Conservation (phyloP, 2,113 vertebrate species). For the Rhinogobius similis region DNA sequence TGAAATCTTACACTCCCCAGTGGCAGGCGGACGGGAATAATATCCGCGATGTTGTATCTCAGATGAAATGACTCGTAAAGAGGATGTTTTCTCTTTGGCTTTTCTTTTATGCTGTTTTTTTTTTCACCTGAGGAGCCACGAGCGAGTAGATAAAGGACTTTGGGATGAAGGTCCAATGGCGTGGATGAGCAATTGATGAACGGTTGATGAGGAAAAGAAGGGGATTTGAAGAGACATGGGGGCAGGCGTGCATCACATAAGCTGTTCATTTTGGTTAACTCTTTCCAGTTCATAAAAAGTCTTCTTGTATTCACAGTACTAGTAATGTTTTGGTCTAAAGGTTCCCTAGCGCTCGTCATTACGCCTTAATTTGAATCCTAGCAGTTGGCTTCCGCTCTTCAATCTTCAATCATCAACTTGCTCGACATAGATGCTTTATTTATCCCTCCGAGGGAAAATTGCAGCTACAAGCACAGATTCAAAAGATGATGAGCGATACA, state of each 20-base stretch:
- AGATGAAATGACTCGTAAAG: conserved; percentile 43
- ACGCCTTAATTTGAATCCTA: conserved; percentile 7
- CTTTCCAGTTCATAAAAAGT: neutral
- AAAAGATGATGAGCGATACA: neutral
- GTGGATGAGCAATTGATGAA: conserved; percentile 69
- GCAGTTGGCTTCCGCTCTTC: conserved; percentile 20
- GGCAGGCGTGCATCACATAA: conserved; percentile 30
- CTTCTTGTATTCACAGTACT: neutral
- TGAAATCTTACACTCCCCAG: conserved; percentile 37
- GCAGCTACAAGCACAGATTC: neutral
- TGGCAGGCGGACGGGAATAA: conserved; percentile 37
- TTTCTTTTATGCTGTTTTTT: neutral
- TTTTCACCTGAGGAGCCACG: conserved; percentile 21
- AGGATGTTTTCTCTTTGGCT: conserved; percentile 25
- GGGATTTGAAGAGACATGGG: conserved; percentile 37
- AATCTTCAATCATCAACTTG: conserved; percentile 20
- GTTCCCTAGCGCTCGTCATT: conserved; percentile 15
- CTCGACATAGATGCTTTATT: conserved; percentile 13
- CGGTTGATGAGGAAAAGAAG: conserved; percentile 40
- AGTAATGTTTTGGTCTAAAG: conserved; percentile 2
- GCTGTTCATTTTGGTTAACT: conserved; percentile 33
- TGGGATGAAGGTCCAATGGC: conserved; percentile 56
- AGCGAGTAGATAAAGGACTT: conserved; percentile 3
- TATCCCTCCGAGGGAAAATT: neutral
- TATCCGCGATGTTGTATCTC: conserved; percentile 19